Conservation (phyloP, 2,888 invertebrate species). For the Arge pagana region DNA sequence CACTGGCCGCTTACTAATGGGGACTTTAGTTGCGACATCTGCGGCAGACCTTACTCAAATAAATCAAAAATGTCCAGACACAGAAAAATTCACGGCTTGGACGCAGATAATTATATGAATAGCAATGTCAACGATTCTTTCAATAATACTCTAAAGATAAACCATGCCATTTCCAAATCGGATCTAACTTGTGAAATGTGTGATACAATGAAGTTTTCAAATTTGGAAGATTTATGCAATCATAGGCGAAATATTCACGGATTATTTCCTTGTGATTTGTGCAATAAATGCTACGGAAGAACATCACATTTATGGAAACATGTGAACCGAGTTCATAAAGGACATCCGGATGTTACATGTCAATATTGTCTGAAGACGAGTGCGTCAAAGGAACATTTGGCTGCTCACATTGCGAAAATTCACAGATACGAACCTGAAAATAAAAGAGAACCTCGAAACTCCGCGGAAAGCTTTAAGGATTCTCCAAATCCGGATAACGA, state of each 20-base stretch:
- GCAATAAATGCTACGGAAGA: conserved; percentile 65
- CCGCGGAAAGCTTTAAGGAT: conserved; percentile 51
- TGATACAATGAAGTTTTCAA: conserved; percentile 53
- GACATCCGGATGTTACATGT: conserved; percentile 66
- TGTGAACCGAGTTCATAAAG: conserved; percentile 64
- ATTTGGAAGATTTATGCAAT: conserved; percentile 61
- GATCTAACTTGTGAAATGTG: conserved; percentile 51
- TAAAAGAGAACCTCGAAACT: conserved; percentile 46
- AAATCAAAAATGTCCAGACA: conserved; percentile 61
- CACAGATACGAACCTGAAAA: conserved; percentile 56
- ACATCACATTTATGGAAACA: conserved; percentile 68
- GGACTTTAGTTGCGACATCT: conserved; percentile 60
- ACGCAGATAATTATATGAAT: conserved; percentile 32
- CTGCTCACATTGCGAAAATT: conserved; percentile 63
- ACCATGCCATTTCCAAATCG: conserved; percentile 26
- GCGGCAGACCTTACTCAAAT: conserved; percentile 60
- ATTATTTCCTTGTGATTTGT: conserved; percentile 66
- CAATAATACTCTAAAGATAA: conserved; percentile 25
- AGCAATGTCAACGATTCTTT: conserved; percentile 33
- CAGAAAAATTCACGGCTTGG: conserved; percentile 58
- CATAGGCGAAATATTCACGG: conserved; percentile 62
- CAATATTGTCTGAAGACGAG: conserved; percentile 64
- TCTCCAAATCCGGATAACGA: conserved; percentile 56
- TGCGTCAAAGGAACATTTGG: conserved; percentile 64
- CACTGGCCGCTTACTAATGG: conserved; percentile 59